Base-by-base conservation (phyloP, 2,797 vertebrate species). In the Leptoclinus maculatus region DNA sequence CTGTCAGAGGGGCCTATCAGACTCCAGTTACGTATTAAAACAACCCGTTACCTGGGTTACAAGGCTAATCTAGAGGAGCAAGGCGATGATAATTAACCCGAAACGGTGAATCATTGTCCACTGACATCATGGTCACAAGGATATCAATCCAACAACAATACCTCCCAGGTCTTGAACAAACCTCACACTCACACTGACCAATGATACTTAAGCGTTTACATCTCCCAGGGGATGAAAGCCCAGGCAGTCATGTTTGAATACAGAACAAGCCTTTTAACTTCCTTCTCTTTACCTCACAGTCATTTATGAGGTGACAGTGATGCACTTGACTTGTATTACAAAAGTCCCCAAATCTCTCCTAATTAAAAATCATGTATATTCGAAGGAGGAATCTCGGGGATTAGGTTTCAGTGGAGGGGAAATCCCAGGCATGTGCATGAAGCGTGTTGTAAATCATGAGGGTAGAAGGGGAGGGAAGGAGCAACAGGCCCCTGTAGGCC, bases 281-380 rank as follows among this genome's bases (percentile, higher is more conserved):
- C 66, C 74, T 76, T 68, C 47, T 58, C 62, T 85, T 71, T 74
- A 82, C 74, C 66, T 73, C 66, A 0, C 49, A 77, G 74, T 87
- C 80, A 80, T 91, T 94, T 91, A 90, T 74, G 81, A 90, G 89
- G 84, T 66, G 23, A 89, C 79, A 3, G 85, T 86, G 90, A 94
- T 93, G 84, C 87, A 91, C 87, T 88, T 88, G 78, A 87, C 83
- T 91, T 86, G 80, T 84, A 66, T 88, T 88, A 87, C 86, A 78
- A 74, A 71, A 86, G 85, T 79, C 69, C 62, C 80, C 74, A 70
- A 87, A 86, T 91, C 90, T 86, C 74, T 80, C 84, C 81, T 91
- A 91, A 93, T 94, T 94, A 88, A 93, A 54, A 91, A 92, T 94
- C 82, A 87, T 74, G 86, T 80, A 91, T 84, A 88, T 88, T 91